Conservation (phyloP, 1,140 invertebrate species). For the Cardiocondyla obscurior region DNA sequence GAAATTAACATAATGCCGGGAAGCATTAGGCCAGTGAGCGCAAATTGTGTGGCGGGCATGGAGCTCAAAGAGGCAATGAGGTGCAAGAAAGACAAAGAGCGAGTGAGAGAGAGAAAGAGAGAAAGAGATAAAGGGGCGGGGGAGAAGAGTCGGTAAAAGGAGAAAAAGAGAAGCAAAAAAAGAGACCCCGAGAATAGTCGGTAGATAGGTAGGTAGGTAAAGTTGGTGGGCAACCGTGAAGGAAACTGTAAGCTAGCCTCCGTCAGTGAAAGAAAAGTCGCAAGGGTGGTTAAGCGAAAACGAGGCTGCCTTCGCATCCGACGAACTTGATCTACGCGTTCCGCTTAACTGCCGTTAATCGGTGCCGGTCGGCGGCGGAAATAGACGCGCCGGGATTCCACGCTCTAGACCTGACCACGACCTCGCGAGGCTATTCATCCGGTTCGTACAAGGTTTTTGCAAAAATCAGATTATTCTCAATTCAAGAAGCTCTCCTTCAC, state of each 20-base stretch:
- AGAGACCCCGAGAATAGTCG: neutral
- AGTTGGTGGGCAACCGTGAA: neutral
- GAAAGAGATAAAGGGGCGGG: neutral
- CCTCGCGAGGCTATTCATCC: neutral
- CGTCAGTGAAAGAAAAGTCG: conserved; percentile 47
- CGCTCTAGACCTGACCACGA: neutral
- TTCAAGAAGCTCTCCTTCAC: neutral
- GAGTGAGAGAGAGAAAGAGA: neutral
- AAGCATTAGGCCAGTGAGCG: conserved; percentile 70
- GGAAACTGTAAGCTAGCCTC: neutral
- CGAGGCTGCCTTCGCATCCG: neutral
- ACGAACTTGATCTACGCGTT: neutral
- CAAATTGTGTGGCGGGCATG: conserved; percentile 65
- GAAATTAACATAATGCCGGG: conserved; percentile 75
- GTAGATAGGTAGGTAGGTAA: conserved; percentile 20
- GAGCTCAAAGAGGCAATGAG: conserved; percentile 58
- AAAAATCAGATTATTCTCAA: neutral
- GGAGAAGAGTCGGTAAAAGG: neutral
- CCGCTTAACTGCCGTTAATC: conserved; percentile 43
- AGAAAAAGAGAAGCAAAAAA: neutral
- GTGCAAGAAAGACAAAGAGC: neutral
- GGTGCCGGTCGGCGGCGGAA: neutral
- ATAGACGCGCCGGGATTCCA: conserved; percentile 24
- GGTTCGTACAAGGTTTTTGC: no score
- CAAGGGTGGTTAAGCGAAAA: conserved; percentile 27